phyloP scores from a whole-genome alignment of 2,113 vertebrate genomes.

The Hemicordylus capensis region DNA sequence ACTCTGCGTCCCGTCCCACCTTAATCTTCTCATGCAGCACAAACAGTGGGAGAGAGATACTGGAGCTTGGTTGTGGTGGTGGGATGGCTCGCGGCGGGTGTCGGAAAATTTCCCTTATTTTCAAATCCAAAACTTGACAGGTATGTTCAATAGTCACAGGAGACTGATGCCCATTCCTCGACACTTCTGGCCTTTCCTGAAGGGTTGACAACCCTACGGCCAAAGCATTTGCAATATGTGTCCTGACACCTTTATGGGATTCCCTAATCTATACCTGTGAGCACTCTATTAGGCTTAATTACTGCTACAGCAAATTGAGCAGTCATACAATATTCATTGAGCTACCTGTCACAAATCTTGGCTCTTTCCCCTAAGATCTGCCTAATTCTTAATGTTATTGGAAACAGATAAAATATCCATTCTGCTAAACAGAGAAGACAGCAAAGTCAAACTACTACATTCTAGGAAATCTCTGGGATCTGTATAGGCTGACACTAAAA shows the following conservation, averaged over 20 bases:
- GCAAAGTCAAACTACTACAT: accelerated
- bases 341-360: conserved; percentile 9
- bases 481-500: not conserved
- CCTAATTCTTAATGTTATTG: not conserved
- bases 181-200: too few relatives aligned
- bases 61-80: too few relatives aligned
- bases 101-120: too few relatives aligned
- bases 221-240: conserved; percentile 6
- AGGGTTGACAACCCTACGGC: too few relatives aligned
- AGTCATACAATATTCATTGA: conserved; percentile 38
- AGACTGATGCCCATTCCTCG: too few relatives aligned
- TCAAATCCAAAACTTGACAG: too few relatives aligned
- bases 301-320: conserved; percentile 24
- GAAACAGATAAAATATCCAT: not conserved
- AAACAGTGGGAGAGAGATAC: too few relatives aligned
- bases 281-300: conserved; percentile 46
- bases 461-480: not conserved
- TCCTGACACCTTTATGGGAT: conserved; percentile 17
- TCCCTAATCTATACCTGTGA: conserved; percentile 28
- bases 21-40: too few relatives aligned
- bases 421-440: not conserved
- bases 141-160: too few relatives aligned
- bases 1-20: too few relatives aligned
- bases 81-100: too few relatives aligned
- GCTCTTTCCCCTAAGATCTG: conserved; percentile 8